These are phyloP conservation scores for Anas bahamensis DNA, from an alignment of 2,797 vertebrate species.

Conservation along the genomic window DNA sequence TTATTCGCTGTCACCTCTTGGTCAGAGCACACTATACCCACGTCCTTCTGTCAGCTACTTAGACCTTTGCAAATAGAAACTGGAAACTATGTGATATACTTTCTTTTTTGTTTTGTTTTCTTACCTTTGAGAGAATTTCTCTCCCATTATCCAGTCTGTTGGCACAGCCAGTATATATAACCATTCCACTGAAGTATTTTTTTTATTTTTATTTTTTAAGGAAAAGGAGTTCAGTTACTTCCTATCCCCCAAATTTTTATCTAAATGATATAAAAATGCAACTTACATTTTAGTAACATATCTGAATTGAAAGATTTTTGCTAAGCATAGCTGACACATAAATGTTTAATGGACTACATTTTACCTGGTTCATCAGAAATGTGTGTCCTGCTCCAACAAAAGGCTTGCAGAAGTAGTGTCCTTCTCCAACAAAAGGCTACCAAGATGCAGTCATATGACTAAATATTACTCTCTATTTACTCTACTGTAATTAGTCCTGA, in stretches of 20 bases:
- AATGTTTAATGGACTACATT: neutral
- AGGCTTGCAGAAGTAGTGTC: neutral
- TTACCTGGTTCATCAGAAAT: neutral
- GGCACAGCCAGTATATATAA: neutral
- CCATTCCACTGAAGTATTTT: neutral
- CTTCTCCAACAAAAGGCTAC: neutral
- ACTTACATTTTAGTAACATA: neutral
- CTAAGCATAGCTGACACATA: neutral
- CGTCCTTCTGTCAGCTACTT: neutral
- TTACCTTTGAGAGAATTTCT: neutral
- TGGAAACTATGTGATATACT: neutral
- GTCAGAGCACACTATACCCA: neutral
- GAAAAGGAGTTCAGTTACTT: neutral
- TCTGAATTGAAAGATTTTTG: neutral
- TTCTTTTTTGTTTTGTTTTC: neutral
- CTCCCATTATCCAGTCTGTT: neutral
- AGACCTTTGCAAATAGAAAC: neutral
- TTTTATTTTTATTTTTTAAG: neutral
- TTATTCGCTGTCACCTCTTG: neutral
- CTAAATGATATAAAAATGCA: neutral
- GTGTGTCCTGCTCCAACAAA: neutral
- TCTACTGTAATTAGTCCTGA: neutral
- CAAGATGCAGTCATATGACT: neutral
- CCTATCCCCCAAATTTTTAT: neutral
- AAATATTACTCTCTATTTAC: neutral